Percentiles rank a stretch among this genome's conserved stretches.
Evolutionary conservation across 2,113 vertebrate genomes (phyloP).

Genomic region (Potamarius usumacintae): DNA sequence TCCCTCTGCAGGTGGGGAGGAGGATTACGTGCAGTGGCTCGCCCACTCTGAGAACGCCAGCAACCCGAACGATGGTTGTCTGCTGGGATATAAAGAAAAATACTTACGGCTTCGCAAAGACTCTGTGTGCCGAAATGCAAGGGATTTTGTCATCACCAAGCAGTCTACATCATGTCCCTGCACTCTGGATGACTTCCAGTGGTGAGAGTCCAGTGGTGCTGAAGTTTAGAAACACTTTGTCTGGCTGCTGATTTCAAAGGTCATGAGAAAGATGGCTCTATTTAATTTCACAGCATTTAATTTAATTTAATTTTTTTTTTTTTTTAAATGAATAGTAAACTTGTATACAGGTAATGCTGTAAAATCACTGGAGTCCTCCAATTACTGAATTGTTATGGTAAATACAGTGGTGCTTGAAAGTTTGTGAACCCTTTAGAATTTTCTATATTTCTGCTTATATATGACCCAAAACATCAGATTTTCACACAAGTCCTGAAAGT

Average conservation of each 20-base stretch:
- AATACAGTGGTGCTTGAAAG: too few relatives aligned
- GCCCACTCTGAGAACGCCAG: conserved; percentile 82
- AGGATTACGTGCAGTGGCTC: conserved; percentile 88
- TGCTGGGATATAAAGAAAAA: conserved; percentile 88
- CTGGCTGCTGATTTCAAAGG: not conserved
- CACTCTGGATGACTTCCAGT: conserved; percentile 86
- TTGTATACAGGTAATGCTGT: not conserved
- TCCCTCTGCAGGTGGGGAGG: conserved; percentile 74
- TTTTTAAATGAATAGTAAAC: not conserved
- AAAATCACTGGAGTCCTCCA: not conserved
- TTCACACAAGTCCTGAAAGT: too few relatives aligned
- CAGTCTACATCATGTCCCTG: conserved; percentile 81
- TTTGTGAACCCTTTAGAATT: too few relatives aligned
- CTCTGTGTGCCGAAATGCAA: conserved; percentile 86
- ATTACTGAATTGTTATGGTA: too few relatives aligned
- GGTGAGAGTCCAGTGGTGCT: conserved; percentile 64
- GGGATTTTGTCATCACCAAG: conserved; percentile 78
- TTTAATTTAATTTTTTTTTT: not conserved
- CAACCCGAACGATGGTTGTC: conserved; percentile 80
- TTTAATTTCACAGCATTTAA: not conserved
- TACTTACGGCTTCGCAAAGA: conserved; percentile 84
- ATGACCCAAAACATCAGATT: too few relatives aligned
- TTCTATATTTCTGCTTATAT: too few relatives aligned
- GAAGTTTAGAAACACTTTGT: not conserved
- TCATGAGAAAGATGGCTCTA: not conserved